Conservation (phyloP, 2,888 invertebrate genomes). For the Yponomeuta evonymella region DNA sequence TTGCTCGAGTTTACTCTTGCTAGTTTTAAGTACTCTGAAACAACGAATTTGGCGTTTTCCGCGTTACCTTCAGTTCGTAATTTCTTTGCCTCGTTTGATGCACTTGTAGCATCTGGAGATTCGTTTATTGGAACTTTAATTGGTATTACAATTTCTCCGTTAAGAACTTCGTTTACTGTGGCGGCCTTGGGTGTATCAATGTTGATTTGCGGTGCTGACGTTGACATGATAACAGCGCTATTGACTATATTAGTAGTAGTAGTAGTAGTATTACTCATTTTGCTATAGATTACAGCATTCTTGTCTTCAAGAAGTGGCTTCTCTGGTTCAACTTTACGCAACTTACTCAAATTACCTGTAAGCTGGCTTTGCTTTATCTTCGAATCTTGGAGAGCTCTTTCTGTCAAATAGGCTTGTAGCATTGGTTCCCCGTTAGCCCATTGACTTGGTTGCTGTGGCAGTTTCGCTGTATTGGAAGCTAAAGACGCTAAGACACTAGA, state of each 20-base stretch:
- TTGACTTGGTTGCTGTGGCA: constrained; percentile 74
- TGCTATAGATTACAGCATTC: constrained; percentile 5
- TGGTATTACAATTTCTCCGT: constrained; percentile 32
- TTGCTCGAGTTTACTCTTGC: constrained; percentile 68
- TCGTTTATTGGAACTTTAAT: not conserved
- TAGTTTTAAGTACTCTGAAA: constrained; percentile 80
- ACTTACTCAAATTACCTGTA: constrained; percentile 51
- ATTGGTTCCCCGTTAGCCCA: constrained; percentile 79
- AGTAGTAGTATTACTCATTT: not conserved
- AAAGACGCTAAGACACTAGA: constrained; percentile 78
- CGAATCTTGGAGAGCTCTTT: constrained; percentile 81
- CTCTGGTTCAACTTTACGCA: constrained; percentile 46
- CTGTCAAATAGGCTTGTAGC: constrained; percentile 83
- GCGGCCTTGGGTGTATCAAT: not conserved
- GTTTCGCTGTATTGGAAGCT: constrained; percentile 78
- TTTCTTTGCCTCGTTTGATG: not conserved
- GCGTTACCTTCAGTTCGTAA: constrained; percentile 34
- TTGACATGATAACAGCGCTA: constrained; percentile 14
- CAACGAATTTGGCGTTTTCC: constrained; percentile 79
- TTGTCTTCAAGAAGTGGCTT: constrained; percentile 17
- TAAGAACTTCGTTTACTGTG: constrained; percentile 22
- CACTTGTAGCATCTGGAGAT: not conserved
- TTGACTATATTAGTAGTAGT: not conserved
- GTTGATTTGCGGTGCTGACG: not conserved
- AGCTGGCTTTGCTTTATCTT: constrained; percentile 82